Evolutionary conservation across 1,140 invertebrate genomes (phyloP), one percentile per base, ranked within the genome.

Genomic region (Phymastichus coffea): DNA sequence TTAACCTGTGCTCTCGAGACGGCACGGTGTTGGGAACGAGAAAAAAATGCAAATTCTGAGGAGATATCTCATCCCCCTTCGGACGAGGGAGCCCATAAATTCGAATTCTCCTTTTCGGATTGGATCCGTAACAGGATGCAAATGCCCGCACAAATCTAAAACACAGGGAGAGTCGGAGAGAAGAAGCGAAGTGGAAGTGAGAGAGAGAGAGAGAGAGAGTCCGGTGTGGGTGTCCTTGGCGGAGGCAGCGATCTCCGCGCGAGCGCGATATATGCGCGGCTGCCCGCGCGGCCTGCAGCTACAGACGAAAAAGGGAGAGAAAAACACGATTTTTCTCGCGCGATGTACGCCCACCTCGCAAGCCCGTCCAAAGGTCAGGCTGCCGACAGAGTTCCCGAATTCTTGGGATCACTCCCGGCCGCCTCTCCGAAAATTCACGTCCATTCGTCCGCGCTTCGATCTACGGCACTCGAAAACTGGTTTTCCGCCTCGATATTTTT

Each of bases 201-300:
- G n/a, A n/a, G n/a, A n/a, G n/a, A n/a, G n/a, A n/a, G n/a, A n/a
- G n/a, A n/a, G n/a, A n/a, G n/a, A n/a, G n/a, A n/a, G n/a, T n/a
- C n/a, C n/a, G n/a, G n/a, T n/a, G n/a, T n/a, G n/a, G n/a, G n/a
- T n/a, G n/a, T 73, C 70, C 72, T 75, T 74, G 72, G 65, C 70
- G 67, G 69, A 70, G 68, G 69, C 73, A 73, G 65, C 70, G 71
- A 75, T 75, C 73, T 71, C 66, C 60, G 51, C 66, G 61, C 64
- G 65, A 61, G 59, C 61, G 64, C 63, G 63, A 64, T 63, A 63
- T 64, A 43, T 54, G n/a, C n/a, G n/a, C n/a, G n/a, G n/a, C n/a
- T n/a, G n/a, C n/a, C n/a, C n/a, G n/a, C n/a, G n/a, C n/a, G n/a
- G n/a, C n/a, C n/a, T n/a, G 40, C 7, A 17, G n/a, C 17, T 22